Percentiles rank a stretch among this genome's conserved stretches.
These are phyloP conservation scores for Rousettus madagascariensis DNA, from an alignment of 2,797 vertebrate species.

Conservation along the genomic window DNA sequence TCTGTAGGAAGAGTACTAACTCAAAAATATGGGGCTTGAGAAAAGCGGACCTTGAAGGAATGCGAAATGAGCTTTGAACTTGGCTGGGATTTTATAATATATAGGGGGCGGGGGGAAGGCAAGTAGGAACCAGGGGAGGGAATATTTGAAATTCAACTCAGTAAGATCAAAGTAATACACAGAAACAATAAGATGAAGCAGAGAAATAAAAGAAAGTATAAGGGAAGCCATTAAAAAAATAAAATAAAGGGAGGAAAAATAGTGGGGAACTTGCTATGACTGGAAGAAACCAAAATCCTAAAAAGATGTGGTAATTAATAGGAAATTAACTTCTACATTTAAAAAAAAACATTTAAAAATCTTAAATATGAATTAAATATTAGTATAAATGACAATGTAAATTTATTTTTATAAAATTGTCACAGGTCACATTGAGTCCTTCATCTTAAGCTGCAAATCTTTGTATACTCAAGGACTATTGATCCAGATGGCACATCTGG, in stretches of 20 bases:
- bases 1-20: conserved; percentile 63
- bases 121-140: background rate
- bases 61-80: conserved; percentile 75
- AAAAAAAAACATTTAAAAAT: background rate
- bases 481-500: conserved; percentile 51
- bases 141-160: conserved; percentile 55
- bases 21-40: background rate
- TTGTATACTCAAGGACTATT: background rate
- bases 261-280: background rate
- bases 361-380: background rate
- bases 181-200: conserved; percentile 38
- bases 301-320: background rate
- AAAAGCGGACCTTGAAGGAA: conserved; percentile 73
- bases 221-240: conserved; percentile 41
- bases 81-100: conserved; percentile 56
- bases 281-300: background rate
- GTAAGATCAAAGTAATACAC: conserved; percentile 60
- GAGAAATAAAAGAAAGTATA: conserved; percentile 16
- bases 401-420: conserved; percentile 34
- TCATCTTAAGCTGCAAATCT: background rate
- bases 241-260: background rate
- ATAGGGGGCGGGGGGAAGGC: conserved; percentile 44
- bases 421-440: background rate
- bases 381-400: background rate
- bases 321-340: conserved; percentile 18